These are phyloP conservation scores for Rhinogobius similis DNA, from an alignment of 2,113 vertebrate genomes.

Conservation along the genomic window DNA sequence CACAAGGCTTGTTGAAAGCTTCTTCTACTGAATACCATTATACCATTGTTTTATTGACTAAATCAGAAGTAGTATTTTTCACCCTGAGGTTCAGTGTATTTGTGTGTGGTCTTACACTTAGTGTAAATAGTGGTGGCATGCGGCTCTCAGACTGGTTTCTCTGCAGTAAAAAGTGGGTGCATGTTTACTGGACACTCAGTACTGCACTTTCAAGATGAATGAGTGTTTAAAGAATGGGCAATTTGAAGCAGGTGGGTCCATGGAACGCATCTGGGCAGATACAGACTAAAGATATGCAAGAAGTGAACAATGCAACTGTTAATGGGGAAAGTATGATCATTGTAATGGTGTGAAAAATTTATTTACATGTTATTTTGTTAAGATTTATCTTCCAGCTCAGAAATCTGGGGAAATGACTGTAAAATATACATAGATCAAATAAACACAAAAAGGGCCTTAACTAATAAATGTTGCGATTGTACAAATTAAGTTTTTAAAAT, in stretches of 20 bases:
- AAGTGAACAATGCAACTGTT: background rate
- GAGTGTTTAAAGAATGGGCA: conserved; percentile 24
- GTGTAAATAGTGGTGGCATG: conserved; percentile 10
- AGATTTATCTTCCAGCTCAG: background rate
- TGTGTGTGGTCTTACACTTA: conserved; percentile 2
- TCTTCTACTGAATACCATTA: background rate
- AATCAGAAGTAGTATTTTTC: conserved; percentile 21
- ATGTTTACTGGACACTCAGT: conserved; percentile 28
- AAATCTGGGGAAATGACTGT: too few species aligned
- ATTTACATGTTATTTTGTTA: background rate
- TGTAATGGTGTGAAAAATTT: background rate
- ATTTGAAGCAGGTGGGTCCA: conserved; percentile 42
- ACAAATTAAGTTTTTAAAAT: too few species aligned
- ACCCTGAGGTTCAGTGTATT: conserved; percentile 12
- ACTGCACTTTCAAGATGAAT: conserved; percentile 1
- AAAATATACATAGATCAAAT: too few species aligned
- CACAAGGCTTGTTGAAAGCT: conserved; percentile 20
- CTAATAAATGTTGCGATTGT: too few species aligned
- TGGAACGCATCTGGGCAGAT: background rate
- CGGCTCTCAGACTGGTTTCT: conserved; percentile 19
- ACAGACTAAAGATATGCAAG: background rate
- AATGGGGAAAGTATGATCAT: background rate
- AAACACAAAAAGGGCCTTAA: too few species aligned
- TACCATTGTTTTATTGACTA: conserved; percentile 33
- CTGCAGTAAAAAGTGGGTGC: conserved; percentile 33